Conservation (phyloP, 1,140 invertebrate genomes). For the Drosophila sechellia region DNA sequence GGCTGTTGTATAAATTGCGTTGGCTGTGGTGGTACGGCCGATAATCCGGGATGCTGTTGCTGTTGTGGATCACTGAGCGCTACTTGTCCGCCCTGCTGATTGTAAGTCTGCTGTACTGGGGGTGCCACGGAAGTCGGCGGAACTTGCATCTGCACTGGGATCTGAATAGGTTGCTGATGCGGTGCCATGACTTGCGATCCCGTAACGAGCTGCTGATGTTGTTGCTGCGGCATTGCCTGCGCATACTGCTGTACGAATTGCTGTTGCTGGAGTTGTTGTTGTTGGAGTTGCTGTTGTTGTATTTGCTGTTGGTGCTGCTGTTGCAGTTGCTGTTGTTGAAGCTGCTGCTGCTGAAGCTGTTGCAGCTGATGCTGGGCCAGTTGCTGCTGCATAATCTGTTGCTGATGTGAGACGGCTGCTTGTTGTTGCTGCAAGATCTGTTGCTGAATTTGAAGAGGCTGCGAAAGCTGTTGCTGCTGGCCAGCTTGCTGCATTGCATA, state of each 20-base stretch:
- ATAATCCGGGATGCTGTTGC: conserved; percentile 44
- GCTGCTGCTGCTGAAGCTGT: conserved; percentile 38
- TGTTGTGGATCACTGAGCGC: conserved; percentile 47
- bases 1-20: conserved; percentile 79
- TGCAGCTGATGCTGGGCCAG: conserved; percentile 50
- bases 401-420: conserved; percentile 42
- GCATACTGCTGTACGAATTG: conserved; percentile 73
- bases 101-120: conserved; percentile 49
- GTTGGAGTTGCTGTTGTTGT: conserved; percentile 42
- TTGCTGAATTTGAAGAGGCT: conserved; percentile 50
- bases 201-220: conserved; percentile 69
- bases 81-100: conserved; percentile 58
- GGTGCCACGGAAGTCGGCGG: conserved; percentile 39
- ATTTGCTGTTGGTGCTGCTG: conserved; percentile 58
- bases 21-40: conserved; percentile 72
- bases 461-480: conserved; percentile 46
- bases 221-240: conserved; percentile 50
- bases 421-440: conserved; percentile 46
- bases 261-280: conserved; percentile 47
- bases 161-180: conserved; percentile 77
- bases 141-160: conserved; percentile 62
- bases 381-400: conserved; percentile 54
- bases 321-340: conserved; percentile 69
- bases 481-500: conserved; percentile 38
- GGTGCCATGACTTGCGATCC: conserved; percentile 85